phyloP scores from a whole-genome alignment of 64 coral and sea anemone species.

The Porites australiensis region DNA sequence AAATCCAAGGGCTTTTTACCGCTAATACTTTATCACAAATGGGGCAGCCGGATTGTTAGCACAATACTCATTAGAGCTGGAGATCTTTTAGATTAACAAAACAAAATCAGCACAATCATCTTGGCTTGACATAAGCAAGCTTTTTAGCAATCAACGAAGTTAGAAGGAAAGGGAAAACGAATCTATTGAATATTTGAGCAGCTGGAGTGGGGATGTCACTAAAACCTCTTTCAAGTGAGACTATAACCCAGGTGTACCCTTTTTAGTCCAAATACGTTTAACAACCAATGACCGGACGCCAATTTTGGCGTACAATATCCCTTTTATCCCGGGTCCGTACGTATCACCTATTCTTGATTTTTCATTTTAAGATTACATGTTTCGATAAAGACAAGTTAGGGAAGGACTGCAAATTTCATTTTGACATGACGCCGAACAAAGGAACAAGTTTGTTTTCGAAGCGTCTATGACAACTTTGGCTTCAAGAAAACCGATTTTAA shows the following conservation, averaged over 20 bases:
- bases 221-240: not conserved
- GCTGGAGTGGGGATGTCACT: not conserved
- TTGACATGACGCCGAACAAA: not conserved
- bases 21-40: not conserved
- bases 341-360: not conserved
- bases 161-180: not conserved
- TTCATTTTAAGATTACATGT: not conserved
- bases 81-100: constrained; percentile 6
- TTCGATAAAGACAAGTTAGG: too few relatives aligned
- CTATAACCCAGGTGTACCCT: not conserved
- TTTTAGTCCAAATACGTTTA: constrained; percentile 13
- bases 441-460: not conserved
- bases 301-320: not conserved
- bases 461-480: not conserved
- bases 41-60: too few relatives aligned
- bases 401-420: not conserved
- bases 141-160: not conserved
- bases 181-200: not conserved
- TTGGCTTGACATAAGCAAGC: not conserved
- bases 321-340: not conserved
- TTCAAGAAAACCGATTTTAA: not conserved
- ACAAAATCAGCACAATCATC: too few relatives aligned
- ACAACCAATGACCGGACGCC: constrained; percentile 24
- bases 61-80: not conserved
- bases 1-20: constrained; percentile 1